These are phyloP conservation scores for Tinea trinotella DNA, from an alignment of 2,888 invertebrate species.

Conservation along the genomic window DNA sequence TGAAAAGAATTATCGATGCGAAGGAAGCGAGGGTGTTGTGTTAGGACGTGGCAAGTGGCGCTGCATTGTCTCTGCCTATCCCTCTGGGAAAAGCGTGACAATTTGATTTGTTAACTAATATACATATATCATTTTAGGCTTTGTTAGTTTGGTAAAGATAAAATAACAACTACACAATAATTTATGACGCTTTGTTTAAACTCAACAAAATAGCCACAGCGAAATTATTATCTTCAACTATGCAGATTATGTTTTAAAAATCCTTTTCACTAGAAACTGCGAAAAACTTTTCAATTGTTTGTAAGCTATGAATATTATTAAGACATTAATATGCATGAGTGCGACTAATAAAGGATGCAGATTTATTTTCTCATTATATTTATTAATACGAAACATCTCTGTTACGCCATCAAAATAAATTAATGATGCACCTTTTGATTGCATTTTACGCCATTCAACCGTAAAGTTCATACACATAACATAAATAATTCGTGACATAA, in stretches of 20 bases:
- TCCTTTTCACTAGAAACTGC: background rate
- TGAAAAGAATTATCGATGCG: too few relatives aligned
- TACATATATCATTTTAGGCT: too few relatives aligned
- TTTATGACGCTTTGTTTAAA: background rate
- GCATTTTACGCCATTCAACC: slow-evolving; percentile 9
- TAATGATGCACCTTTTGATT: slow-evolving; percentile 10
- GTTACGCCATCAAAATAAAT: slow-evolving; percentile 12
- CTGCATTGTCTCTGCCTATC: too few relatives aligned
- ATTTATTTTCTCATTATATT: slow-evolving; percentile 10
- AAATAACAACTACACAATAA: background rate
- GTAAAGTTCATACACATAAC: background rate
- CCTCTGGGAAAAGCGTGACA: too few relatives aligned
- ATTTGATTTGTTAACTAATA: too few relatives aligned
- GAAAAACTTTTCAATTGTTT: background rate
- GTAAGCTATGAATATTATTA: slow-evolving; percentile 1
- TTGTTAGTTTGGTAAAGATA: too few relatives aligned
- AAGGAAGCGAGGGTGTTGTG: too few relatives aligned
- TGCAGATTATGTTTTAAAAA: slow-evolving; percentile 10
- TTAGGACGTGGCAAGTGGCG: too few relatives aligned
- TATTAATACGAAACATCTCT: background rate
- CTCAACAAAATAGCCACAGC: background rate
- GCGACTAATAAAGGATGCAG: background rate
- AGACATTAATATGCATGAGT: slow-evolving; percentile 5
- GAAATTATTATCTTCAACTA: background rate
- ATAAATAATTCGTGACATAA: background rate